A percentile compares a stretch with the other conserved stretches of the same genome.
Evolutionary conservation across 2,113 vertebrate genomes (phyloP).

Genomic region (Chloebia gouldiae): DNA sequence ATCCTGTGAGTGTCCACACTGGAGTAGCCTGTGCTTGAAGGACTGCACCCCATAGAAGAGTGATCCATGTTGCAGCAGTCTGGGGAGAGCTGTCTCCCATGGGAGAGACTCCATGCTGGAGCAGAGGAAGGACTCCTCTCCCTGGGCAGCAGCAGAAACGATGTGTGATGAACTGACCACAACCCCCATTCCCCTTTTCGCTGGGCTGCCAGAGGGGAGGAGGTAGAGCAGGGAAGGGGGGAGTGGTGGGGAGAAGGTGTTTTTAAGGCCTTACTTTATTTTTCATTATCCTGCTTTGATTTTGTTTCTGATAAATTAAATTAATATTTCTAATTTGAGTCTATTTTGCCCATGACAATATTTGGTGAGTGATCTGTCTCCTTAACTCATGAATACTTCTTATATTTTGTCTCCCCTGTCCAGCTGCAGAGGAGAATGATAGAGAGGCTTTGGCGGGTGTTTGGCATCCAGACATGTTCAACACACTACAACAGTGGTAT

Average conservation of each 20-base stretch:
- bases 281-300: neutral
- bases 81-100: neutral
- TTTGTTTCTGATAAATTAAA: neutral
- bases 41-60: neutral
- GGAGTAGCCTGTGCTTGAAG: neutral
- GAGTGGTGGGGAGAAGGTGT: fast-evolving
- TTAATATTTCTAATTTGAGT: neutral
- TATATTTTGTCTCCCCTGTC: neutral
- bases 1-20: neutral
- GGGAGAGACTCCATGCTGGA: neutral
- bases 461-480: neutral
- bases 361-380: neutral
- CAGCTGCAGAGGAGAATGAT: neutral
- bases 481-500: neutral
- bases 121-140: neutral
- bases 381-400: neutral
- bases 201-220: neutral
- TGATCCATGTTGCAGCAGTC: neutral
- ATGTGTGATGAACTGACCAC: neutral
- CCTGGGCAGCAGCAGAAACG: neutral
- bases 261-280: neutral
- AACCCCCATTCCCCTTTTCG: neutral
- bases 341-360: neutral
- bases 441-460: neutral
- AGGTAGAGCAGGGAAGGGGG: neutral